Evolutionary conservation across 1,140 invertebrate species (phyloP).

Genomic region (Trichogramma pretiosum): DNA sequence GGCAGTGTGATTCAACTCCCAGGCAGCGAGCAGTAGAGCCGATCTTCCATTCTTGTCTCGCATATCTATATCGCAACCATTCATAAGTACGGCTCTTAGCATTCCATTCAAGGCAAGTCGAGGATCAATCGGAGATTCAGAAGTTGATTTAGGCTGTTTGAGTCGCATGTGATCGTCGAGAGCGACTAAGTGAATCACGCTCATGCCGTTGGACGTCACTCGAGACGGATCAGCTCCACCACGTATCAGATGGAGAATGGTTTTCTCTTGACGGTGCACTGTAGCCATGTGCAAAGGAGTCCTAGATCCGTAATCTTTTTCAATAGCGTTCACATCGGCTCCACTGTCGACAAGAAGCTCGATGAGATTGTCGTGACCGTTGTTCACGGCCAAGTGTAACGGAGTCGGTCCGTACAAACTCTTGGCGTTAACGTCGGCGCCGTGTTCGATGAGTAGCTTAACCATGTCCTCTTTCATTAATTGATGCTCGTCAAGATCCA

Average conservation of each 20-base stretch:
- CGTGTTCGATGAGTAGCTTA: too few relatives aligned
- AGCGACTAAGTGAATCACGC: conserved; percentile 9
- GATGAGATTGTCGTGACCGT: too few relatives aligned
- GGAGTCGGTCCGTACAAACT: too few relatives aligned
- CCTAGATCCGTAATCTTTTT: conserved; percentile 1
- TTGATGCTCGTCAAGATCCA: not conserved
- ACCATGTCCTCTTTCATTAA: conserved; percentile 12
- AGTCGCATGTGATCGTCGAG: too few relatives aligned
- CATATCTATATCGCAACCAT: conserved; percentile 2
- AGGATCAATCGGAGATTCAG: conserved; percentile 1
- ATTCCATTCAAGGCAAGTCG: too few relatives aligned
- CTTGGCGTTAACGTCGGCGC: too few relatives aligned
- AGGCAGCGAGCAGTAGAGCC: conserved; percentile 8
- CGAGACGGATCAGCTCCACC: not conserved
- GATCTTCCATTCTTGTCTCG: conserved; percentile 9
- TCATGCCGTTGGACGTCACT: not conserved
- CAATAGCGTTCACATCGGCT: conserved; percentile 2
- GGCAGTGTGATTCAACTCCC: not conserved
- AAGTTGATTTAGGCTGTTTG: not conserved
- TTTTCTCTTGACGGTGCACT: not conserved
- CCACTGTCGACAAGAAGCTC: conserved; percentile 5
- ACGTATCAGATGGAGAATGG: not conserved
- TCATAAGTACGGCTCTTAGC: too few relatives aligned
- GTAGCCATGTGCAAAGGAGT: conserved; percentile 13
- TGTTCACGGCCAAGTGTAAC: too few relatives aligned